phyloP scores from a whole-genome alignment of 92 coral and sea anemone genomes.

The Porites cylindrica region DNA sequence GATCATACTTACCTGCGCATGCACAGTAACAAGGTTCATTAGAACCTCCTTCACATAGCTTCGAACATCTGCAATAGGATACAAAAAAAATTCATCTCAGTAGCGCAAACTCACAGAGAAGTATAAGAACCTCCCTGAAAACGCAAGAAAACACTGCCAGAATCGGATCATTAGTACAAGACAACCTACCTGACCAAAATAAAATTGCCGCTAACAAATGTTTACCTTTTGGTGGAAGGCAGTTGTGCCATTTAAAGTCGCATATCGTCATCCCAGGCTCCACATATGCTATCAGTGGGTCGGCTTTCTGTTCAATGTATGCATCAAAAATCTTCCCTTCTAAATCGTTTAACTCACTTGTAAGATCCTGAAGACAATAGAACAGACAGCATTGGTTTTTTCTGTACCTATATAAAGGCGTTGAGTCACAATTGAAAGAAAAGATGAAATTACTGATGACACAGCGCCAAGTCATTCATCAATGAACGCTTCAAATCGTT shows the following conservation, averaged over 20 bases:
- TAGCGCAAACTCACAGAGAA: not conserved
- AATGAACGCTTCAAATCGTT: no score
- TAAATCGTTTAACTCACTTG: constrained; percentile 71
- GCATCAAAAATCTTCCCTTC: constrained; percentile 92
- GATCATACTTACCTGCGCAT: constrained; percentile 82
- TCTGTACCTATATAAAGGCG: no score
- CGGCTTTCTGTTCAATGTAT: constrained; percentile 94
- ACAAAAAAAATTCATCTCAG: not conserved
- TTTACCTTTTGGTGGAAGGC: constrained; percentile 94
- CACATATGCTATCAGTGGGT: constrained; percentile 81
- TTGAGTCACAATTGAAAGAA: not conserved
- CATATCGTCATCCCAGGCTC: constrained; percentile 96
- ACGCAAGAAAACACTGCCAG: no score
- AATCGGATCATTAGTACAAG: no score
- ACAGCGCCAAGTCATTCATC: no score
- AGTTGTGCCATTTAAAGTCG: constrained; percentile 95
- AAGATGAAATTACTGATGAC: not conserved
- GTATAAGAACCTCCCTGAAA: not conserved
- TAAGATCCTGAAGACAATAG: constrained; percentile 24
- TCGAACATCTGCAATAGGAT: constrained; percentile 78
- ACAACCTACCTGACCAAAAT: no score
- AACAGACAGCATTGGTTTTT: not conserved
- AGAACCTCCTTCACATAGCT: constrained; percentile 91
- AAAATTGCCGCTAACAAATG: not conserved
- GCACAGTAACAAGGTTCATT: constrained; percentile 93